A percentile compares a stretch with the other conserved stretches of the same genome.
phyloP scores from a whole-genome alignment of 2,888 invertebrate species.

The Volucella zonaria region DNA sequence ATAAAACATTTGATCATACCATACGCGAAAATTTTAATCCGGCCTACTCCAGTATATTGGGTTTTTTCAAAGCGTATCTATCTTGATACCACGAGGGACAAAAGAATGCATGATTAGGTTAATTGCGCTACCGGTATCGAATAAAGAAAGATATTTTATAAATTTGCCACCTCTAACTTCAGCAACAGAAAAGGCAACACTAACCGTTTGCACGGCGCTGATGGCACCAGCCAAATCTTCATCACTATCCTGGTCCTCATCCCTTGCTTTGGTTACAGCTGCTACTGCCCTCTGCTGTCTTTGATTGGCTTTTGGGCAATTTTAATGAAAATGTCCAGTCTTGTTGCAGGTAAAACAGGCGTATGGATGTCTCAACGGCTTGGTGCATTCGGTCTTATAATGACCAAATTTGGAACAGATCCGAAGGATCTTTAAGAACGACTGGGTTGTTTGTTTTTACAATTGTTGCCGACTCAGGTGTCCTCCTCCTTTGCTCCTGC shows the following conservation, averaged over 20 bases:
- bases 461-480: no score
- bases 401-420: constrained; percentile 50
- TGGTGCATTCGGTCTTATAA: constrained; percentile 40
- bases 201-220: constrained; percentile 38
- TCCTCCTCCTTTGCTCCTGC: no score
- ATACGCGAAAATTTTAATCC: constrained; percentile 25
- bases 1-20: constrained; percentile 35
- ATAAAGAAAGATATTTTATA: constrained; percentile 32
- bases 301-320: constrained; percentile 30
- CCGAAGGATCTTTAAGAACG: constrained; percentile 5
- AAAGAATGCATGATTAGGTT: no score
- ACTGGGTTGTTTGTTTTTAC: no score
- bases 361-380: constrained; percentile 19
- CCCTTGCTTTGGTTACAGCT: constrained; percentile 26
- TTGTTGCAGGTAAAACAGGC: constrained; percentile 40
- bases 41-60: constrained; percentile 3
- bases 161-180: constrained; percentile 5
- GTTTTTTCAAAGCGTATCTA: background rate
- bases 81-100: background rate
- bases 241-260: constrained; percentile 11
- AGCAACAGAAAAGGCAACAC: constrained; percentile 29
- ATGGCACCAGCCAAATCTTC: constrained; percentile 35
- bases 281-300: constrained; percentile 42
- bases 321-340: constrained; percentile 19
- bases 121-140: background rate